Base-by-base conservation (phyloP, 2,113 vertebrate genomes). In the Telmatochromis sp. region DNA sequence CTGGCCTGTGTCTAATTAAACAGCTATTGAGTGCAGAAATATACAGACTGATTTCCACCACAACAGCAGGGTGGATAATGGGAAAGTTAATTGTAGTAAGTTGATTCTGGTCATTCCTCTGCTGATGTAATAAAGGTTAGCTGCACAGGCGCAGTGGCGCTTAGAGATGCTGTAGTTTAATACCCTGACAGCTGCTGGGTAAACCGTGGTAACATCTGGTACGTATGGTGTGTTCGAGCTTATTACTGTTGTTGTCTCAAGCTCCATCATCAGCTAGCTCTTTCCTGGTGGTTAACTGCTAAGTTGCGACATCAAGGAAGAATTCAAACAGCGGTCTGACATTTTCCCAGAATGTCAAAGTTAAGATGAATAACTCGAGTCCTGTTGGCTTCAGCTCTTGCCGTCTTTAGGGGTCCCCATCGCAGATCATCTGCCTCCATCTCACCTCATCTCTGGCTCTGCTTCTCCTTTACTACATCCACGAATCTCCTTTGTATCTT, bases 1-100 rank as follows among this genome's bases (percentile, higher is more conserved):
- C 26, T 7, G 9, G 21, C 51, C 58, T 53, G 21, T 31, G 31
- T 33, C 63, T 88, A 89, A 94, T 96, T 92, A 91, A 93, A 93
- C 85, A 87, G 82, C 84, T 54, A 78, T 80, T 86, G 81, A 91
- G 83, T 71, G 80, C 78, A 60, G 78, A 57, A 85, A 87, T 83
- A 89, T 50, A n/a, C 50, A 21, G 68, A 60, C 9, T 23, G 78
- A 65, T 84, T 89, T 75, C 57, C 26, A 57, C n/a, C 57, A 79
- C 65, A 50, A n/a, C 55, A 82, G 19, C 82, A 81, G 54, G 71
- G 31, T 51, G 80, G 88, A 85, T 85, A 84, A 90, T 81, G 85
- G 83, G 9, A 80, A 84, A 79, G 78, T 60, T 85, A 42, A 68
- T 80, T 63, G 21, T 19, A 82, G 57, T 60, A 87, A 84, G 79